Base-by-base conservation (phyloP, 1,140 invertebrate species). In the Caenorhabditis brenneri region DNA sequence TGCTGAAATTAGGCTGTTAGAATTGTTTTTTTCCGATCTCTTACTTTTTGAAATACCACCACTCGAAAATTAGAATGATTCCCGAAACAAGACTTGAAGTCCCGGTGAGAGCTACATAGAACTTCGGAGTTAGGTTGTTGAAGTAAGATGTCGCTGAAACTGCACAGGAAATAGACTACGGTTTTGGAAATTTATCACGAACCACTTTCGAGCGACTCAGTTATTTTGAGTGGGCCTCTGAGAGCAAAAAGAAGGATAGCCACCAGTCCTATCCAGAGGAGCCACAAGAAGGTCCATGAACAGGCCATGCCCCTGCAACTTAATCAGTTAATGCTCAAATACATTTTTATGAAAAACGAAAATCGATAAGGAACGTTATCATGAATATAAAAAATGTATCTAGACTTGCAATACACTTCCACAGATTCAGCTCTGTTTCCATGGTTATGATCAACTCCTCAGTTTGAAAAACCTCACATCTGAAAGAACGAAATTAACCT, bases 21-120 rank as follows among this genome's bases (percentile, higher is more conserved):
- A 12, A 29, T n/a, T 55, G 2, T 55, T 7, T 55, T 55, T 55
- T 27, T 4, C 10, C 42, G 98, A 97, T 89, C 97, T 96, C 97
- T 92, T 98, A 99, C 92, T 98, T 98, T 86, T 97, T 94, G 92
- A 98, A 99, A 91, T 99, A 99, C 97, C 97, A 99, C 97, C 97
- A 99, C 92, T 99, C 97, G 92, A 99, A 98, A 89, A 99, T 97
- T 87, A 99, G 92, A 88, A 99, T 99, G 31, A 99, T 92, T 31
- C 97, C 97, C 3, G 97, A 99, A 87, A 99, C 98, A 7, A 99
- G 92, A 0, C 96, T 98, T 10, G 97, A 99, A 9, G 97, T 99
- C 84, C 97, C 97, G 39, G 97, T 99, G 48, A 99, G 92, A 24
- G 97, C 97, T 55, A 99, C 97, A 91, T 99, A 99, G 92, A 99